Evolutionary conservation across 2,113 vertebrate genomes (phyloP), one percentile per base, ranked within the genome.

Genomic region (Rhadina sibilatrix): DNA sequence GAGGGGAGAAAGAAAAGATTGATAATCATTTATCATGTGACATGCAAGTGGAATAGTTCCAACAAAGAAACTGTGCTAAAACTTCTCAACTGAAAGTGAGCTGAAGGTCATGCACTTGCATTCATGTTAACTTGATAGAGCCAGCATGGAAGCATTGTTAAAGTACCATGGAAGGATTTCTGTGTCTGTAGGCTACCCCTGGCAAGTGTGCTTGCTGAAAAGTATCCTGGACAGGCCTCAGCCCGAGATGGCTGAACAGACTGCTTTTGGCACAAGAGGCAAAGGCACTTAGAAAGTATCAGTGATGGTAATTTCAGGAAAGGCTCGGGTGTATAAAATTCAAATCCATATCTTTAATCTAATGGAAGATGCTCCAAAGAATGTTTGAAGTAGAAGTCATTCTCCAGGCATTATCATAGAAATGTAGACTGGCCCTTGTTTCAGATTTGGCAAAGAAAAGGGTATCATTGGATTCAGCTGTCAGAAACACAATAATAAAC

Each of bases 1-100:
- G 92, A 94, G 59, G 63, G 85, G 42, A 93, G 38, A 85, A 83
- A 94, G 81, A 94, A 93, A 95, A 92, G 90, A 86, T 77, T 0
- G 16, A 30, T 49, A 6, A 2, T 88, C 37, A 49, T 85, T 90
- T 94, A 64, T 82, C 24, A 42, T 42, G 42, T 90, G 92, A 88
- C 84, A 72, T 64, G 11, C 10, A 88, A 76, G n/a, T 83, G 37
- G 50, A 88, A 93, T 69, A 64, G 9, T 76, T 97, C 44, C 61
- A 87, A 56, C 30, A 54, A 60, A 81, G 83, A 64, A 59, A 57
- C 42, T 57, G 28, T 33, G 38, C n/a, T 84, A 25, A 79, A 91
- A 54, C 70, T 79, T 89, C 69, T 44, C 61, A 71, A 6, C 27
- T 89, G 78, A 84, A 82, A 65, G 74, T 96, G 61, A 91, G 61